phyloP scores from a whole-genome alignment of 2,113 vertebrate species.

The Ptychochromis oligacanthus region DNA sequence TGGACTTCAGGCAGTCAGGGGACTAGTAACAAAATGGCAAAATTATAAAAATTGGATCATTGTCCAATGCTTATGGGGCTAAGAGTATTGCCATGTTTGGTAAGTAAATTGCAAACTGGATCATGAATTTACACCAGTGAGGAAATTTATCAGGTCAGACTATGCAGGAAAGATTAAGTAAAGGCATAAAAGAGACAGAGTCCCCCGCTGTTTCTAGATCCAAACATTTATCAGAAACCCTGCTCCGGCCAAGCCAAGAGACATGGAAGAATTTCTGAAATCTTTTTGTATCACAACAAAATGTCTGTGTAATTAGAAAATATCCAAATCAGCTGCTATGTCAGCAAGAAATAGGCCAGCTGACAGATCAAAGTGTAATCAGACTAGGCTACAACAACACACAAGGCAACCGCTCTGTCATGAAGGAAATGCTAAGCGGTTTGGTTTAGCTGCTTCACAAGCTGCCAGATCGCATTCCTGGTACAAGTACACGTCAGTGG shows the following conservation, averaged over 20 bases:
- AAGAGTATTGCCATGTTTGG: neutral
- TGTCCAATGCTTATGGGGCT: neutral
- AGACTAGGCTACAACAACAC: neutral
- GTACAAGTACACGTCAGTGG: neutral
- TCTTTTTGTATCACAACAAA: neutral
- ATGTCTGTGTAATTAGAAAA: neutral
- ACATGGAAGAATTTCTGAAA: slow-evolving; percentile 11
- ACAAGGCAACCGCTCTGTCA: neutral
- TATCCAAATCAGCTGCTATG: neutral
- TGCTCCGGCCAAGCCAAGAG: neutral
- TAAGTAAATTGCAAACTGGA: neutral
- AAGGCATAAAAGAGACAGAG: neutral
- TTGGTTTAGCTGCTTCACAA: neutral
- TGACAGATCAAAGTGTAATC: slow-evolving; percentile 1
- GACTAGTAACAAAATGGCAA: too few relatives aligned
- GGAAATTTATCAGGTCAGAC: slow-evolving; percentile 5
- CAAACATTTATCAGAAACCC: slow-evolving; percentile 21
- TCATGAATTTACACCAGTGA: neutral
- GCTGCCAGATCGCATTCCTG: slow-evolving; percentile 14
- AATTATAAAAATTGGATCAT: neutral
- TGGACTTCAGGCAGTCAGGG: too few relatives aligned
- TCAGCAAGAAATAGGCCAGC: neutral
- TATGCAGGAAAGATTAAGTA: neutral
- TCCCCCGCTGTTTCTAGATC: slow-evolving; percentile 30
- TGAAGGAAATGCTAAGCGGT: neutral